These are phyloP conservation scores for Rhea pennata DNA, from an alignment of 2,113 vertebrate genomes.

Conservation along the genomic window DNA sequence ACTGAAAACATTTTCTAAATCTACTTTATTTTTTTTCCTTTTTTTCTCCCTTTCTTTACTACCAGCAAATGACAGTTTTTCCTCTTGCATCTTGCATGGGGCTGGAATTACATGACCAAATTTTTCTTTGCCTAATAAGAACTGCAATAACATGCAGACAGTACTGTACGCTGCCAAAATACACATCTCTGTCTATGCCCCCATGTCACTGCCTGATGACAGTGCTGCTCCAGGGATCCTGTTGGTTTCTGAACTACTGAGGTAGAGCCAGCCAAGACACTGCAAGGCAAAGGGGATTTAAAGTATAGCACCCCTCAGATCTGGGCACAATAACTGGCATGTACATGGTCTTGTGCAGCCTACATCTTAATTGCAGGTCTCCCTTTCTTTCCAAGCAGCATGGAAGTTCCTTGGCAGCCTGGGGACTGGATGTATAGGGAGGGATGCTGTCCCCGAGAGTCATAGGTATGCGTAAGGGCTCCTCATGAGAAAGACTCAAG, in stretches of 20 bases:
- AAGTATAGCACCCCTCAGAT: background rate
- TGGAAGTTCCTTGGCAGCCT: background rate
- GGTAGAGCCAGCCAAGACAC: background rate
- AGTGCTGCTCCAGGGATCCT: background rate
- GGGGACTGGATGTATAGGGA: accelerated
- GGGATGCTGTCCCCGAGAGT: background rate
- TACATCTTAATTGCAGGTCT: background rate
- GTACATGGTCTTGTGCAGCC: background rate
- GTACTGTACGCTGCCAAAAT: background rate
- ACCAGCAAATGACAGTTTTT: background rate
- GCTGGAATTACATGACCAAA: background rate
- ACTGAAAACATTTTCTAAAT: background rate
- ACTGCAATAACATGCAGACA: background rate
- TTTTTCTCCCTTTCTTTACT: background rate
- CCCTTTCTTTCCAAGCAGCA: background rate
- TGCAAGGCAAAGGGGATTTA: background rate
- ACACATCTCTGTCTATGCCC: background rate
- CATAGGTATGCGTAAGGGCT: background rate
- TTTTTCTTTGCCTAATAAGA: background rate
- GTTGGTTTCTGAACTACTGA: accelerated
- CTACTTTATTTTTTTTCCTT: background rate
- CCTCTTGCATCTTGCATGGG: background rate
- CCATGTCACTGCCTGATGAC: background rate
- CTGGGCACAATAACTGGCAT: background rate
- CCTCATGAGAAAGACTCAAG: background rate